These are phyloP conservation scores for Epizoanthus ramosus DNA, from an alignment of 92 coral and sea anemone genomes.

Conservation along the genomic window DNA sequence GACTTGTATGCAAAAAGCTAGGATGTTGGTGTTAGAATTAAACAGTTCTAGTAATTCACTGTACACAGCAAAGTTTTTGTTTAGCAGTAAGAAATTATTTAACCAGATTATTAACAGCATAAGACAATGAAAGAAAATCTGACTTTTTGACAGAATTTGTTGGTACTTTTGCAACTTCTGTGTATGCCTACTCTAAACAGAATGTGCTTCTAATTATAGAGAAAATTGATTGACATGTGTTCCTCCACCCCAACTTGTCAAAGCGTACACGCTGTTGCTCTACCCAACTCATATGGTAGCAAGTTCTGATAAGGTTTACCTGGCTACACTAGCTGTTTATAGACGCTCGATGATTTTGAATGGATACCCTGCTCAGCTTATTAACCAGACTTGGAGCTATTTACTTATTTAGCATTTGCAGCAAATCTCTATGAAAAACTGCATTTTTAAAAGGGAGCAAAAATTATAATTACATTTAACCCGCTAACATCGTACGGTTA, in stretches of 20 bases:
- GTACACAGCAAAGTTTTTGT: background rate
- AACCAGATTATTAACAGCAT: background rate
- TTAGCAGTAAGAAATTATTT: background rate
- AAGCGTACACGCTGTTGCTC: conserved; percentile 1
- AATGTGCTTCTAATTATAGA: conserved; percentile 17
- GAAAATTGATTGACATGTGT: conserved; percentile 25
- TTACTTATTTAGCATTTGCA: too few species aligned
- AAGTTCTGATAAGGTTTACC: background rate
- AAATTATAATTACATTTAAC: too few species aligned
- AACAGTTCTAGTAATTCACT: too few species aligned
- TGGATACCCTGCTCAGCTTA: too few species aligned
- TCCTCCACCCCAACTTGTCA: background rate
- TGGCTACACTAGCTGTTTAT: background rate
- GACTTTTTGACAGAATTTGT: background rate
- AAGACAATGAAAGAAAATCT: background rate
- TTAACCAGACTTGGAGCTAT: too few species aligned
- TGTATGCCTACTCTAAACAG: conserved; percentile 9
- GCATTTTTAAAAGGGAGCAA: too few species aligned
- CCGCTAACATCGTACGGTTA: too few species aligned
- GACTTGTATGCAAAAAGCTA: background rate
- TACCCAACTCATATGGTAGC: background rate
- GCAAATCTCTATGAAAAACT: too few species aligned
- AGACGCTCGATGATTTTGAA: too few species aligned
- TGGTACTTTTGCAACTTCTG: background rate
- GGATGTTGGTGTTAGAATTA: too few species aligned